These are phyloP conservation scores for Yoshiicerus persimilis DNA, from an alignment of 1,140 invertebrate species.

Conservation along the genomic window DNA sequence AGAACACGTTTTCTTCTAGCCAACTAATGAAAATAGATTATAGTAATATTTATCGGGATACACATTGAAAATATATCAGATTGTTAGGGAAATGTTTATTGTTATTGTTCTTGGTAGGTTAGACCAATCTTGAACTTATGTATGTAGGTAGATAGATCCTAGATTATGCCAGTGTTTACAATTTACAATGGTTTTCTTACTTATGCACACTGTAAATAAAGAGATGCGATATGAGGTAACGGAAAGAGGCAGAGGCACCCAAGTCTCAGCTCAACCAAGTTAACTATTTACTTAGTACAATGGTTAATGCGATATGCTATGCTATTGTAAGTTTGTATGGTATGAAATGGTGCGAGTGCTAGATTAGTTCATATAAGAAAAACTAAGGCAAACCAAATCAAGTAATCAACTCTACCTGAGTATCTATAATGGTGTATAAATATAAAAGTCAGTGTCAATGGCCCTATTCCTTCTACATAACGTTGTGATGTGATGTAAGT, in stretches of 20 bases:
- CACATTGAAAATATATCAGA: background rate
- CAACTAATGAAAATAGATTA: background rate
- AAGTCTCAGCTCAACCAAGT: background rate
- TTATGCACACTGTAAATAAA: background rate
- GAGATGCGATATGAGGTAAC: background rate
- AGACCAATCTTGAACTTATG: background rate
- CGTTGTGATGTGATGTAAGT: background rate
- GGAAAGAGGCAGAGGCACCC: background rate
- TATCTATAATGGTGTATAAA: background rate
- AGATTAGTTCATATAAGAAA: background rate
- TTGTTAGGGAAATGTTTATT: background rate
- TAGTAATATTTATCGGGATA: background rate
- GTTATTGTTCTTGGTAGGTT: background rate
- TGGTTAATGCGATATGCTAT: too few species aligned
- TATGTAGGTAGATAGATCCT: background rate
- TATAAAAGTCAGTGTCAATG: slow-evolving; percentile 1
- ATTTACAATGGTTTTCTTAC: background rate
- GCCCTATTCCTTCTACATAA: background rate
- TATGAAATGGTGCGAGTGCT: too few species aligned
- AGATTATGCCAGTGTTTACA: background rate
- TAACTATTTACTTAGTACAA: background rate
- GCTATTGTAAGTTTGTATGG: too few species aligned
- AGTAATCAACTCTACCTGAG: background rate
- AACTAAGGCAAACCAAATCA: background rate
- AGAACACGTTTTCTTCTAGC: background rate